Evolutionary conservation across 2,113 vertebrate species (phyloP), one percentile per base, ranked within the genome.

Genomic region (Noctilio leporinus): DNA sequence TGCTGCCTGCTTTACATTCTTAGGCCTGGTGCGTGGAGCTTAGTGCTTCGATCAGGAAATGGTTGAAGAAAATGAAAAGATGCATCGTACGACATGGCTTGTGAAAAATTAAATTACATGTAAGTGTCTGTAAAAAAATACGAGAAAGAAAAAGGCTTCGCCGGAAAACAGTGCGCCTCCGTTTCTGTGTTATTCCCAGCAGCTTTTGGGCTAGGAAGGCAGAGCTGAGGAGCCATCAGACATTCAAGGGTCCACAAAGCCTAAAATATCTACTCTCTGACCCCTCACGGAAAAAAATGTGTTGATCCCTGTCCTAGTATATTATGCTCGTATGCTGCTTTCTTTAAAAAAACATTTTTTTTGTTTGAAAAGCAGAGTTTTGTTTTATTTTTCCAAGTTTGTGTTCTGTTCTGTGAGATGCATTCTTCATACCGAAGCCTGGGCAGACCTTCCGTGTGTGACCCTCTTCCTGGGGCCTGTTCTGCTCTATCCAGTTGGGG

Each of bases 261-360:
- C 51, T 43, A 11, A 55, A 70, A 19, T 15, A 40, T 17, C 51
- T 45, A 22, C 72, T 19, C 1, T 10, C 19, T 17, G 38, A 47
- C 22, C 8, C 35, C 10, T 43, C 14, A 30, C 17, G 28, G 33
- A 38, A 57, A 33, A 33, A 38, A 15, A 24, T 33, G 7, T 28
- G 43, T 53, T 33, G 24, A 55, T 55, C 8, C 33, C 19, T 53
- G 22, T 47, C 12, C 33, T n/a, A 0, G 15, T 40, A 17, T 0
- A 1, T 33, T 16, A 43, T 1, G n/a, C n/a, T n/a, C n/a, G n/a
- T n/a, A 9, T 0, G 17, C 17, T n/a, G 12, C 45, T 47, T 17
- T 78, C 4, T 35, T 70, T 73, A 57, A 28, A 62, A 57, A 75
- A 33, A 16, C 62, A 17, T 17, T 49, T 49, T 67, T 35, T n/a